A percentile compares a stretch with the other conserved stretches of the same genome.
Conservation (phyloP, 1,140 invertebrate genomes). For the Nomia melanderi region DNA sequence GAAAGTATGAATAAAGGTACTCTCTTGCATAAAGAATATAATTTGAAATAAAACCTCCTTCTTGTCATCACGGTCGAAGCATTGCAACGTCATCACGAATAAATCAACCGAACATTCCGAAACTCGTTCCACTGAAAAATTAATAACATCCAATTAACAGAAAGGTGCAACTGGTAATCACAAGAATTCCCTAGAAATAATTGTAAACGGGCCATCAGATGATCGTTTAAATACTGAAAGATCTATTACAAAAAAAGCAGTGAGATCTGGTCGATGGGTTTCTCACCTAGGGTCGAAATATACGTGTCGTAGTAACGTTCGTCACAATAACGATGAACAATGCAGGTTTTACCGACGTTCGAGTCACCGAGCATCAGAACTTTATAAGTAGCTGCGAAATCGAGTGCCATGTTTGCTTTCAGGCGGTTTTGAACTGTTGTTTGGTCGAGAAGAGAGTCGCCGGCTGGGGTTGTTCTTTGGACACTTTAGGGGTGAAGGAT, state of each 20-base stretch:
- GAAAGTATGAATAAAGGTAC: too few species aligned
- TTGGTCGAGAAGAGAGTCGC: slow-evolving; percentile 69
- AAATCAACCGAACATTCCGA: too few species aligned
- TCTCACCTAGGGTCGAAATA: slow-evolving; percentile 94
- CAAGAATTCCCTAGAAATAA: neutral
- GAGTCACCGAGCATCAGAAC: slow-evolving; percentile 94
- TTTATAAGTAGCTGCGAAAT: slow-evolving; percentile 92
- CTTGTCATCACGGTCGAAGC: too few species aligned
- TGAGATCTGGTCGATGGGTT: neutral
- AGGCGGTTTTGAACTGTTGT: slow-evolving; percentile 69
- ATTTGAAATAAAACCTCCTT: too few species aligned
- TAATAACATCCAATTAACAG: too few species aligned
- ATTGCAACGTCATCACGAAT: too few species aligned
- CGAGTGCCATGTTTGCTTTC: slow-evolving; percentile 86
- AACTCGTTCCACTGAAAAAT: too few species aligned
- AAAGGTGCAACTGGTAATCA: neutral
- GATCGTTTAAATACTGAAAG: neutral
- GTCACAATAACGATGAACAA: slow-evolving; percentile 94
- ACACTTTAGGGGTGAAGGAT: slow-evolving; percentile 66
- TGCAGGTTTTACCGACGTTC: slow-evolving; percentile 95
- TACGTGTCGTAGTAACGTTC: slow-evolving; percentile 95
- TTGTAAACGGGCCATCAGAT: slow-evolving; percentile 9
- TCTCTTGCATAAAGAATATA: too few species aligned
- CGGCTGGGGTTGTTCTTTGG: slow-evolving; percentile 65
- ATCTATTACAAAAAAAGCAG: neutral